These are phyloP conservation scores for Podiceps cristatus DNA, from an alignment of 2,113 vertebrate genomes.

Conservation along the genomic window DNA sequence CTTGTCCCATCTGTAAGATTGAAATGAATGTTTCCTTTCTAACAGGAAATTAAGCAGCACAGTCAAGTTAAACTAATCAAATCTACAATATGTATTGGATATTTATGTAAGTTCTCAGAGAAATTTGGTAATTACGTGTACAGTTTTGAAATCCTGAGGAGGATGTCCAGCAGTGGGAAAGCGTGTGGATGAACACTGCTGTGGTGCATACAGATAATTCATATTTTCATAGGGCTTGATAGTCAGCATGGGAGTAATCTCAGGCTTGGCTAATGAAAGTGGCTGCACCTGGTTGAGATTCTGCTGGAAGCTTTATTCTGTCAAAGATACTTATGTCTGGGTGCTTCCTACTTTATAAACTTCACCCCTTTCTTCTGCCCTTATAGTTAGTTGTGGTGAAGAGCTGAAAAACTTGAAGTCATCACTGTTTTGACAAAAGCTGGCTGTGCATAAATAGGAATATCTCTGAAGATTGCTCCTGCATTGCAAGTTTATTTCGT, in stretches of 20 bases:
- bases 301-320: conserved; percentile 41
- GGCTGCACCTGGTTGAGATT: conserved; percentile 55
- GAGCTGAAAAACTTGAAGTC: conserved; percentile 2
- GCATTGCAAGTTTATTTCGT: neutral
- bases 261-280: conserved; percentile 42
- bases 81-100: neutral
- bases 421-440: neutral
- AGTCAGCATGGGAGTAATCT: conserved; percentile 49
- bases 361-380: neutral
- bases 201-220: neutral
- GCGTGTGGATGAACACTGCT: neutral
- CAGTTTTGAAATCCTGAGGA: neutral
- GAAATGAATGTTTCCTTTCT: neutral
- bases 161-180: neutral
- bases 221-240: conserved; percentile 32
- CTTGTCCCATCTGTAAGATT: neutral
- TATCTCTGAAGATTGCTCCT: neutral
- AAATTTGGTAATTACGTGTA: neutral
- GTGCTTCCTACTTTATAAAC: neutral
- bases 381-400: neutral
- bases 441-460: neutral
- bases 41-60: neutral
- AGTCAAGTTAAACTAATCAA: neutral
- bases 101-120: neutral
- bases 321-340: conserved; percentile 2